Base-by-base conservation (phyloP, 2,113 vertebrate species). In the Nesospiza acunhae region DNA sequence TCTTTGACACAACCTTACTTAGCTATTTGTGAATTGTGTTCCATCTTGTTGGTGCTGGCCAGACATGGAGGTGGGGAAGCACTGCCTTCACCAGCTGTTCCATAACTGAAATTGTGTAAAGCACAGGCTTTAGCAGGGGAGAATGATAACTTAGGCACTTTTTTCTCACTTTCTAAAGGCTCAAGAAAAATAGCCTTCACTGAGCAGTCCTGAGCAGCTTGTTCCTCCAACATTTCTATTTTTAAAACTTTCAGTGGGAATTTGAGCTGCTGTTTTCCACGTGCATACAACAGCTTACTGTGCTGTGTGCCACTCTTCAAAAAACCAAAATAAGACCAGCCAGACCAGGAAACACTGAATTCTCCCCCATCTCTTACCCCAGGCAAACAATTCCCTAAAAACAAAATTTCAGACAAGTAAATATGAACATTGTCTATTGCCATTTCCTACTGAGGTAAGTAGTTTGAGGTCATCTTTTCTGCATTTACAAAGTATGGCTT, bases 391-490 rank as follows among this genome's bases (percentile, higher is more conserved):
- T 89, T 89, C 37, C 47, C 39, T 78, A 64, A 82, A 91, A 41
- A 31, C 23, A 72, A 56, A 53, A 72, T 68, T 81, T 84, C 31
- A 42, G 68, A 75, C 56, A 81, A 87, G 15, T n/a, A 67, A 95
- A 85, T 47, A 42, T 76, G 44, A 93, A 39, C 88, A 49, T 77
- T 85, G 46, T 46, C 77, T 27, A 3, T 35, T 86, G 82, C 73
- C 17, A 26, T 90, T 90, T 92, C 76, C 68, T 81, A 31, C 83
- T 69, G 56, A 74, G 73, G 23, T 87, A 90, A 96, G 94, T 90
- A 93, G 60, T 95, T 95, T 92, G 83, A 95, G 94, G 95, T 95
- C 67, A 91, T 90, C 60, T 94, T 92, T 92, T 84, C 74, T 94
- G 46, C 89, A 62, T 68, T 92, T 90, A 39, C 58, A 80, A 47